These are phyloP conservation scores for Centropyge bicolor DNA, from an alignment of 2,797 vertebrate genomes.

Conservation along the genomic window DNA sequence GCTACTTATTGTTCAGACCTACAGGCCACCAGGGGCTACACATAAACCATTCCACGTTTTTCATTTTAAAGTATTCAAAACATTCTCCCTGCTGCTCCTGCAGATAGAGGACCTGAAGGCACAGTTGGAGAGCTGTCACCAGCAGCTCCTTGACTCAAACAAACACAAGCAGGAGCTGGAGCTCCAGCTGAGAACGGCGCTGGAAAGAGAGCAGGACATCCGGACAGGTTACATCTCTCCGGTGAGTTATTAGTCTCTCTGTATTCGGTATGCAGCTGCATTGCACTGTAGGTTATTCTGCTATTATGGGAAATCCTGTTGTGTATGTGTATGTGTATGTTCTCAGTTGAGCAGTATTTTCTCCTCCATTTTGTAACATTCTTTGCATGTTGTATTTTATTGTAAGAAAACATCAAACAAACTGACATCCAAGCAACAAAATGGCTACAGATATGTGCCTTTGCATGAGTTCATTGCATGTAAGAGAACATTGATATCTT, in stretches of 20 bases:
- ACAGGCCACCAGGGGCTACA: no score
- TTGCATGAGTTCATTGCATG: constrained; percentile 90
- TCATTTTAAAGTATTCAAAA: neutral
- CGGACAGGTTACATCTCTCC: constrained; percentile 88
- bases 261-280: constrained; percentile 15
- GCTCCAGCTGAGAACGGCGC: constrained; percentile 82
- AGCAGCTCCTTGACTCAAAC: constrained; percentile 86
- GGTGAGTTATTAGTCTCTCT: constrained; percentile 73
- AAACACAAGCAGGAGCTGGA: constrained; percentile 87
- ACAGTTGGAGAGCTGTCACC: constrained; percentile 86
- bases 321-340: constrained; percentile 9
- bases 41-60: neutral
- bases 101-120: constrained; percentile 88
- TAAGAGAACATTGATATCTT: constrained; percentile 67
- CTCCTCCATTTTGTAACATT: constrained; percentile 79
- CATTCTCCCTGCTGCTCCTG: neutral
- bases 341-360: constrained; percentile 47
- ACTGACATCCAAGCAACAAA: constrained; percentile 75
- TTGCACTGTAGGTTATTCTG: constrained; percentile 12
- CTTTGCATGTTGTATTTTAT: constrained; percentile 85
- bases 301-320: constrained; percentile 18
- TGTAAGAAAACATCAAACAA: constrained; percentile 71
- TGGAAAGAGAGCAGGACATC: constrained; percentile 85
- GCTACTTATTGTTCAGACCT: neutral
- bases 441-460: constrained; percentile 65